These are phyloP conservation scores for Amphibalanus amphitrite DNA, from an alignment of 1,140 invertebrate genomes.

Conservation along the genomic window DNA sequence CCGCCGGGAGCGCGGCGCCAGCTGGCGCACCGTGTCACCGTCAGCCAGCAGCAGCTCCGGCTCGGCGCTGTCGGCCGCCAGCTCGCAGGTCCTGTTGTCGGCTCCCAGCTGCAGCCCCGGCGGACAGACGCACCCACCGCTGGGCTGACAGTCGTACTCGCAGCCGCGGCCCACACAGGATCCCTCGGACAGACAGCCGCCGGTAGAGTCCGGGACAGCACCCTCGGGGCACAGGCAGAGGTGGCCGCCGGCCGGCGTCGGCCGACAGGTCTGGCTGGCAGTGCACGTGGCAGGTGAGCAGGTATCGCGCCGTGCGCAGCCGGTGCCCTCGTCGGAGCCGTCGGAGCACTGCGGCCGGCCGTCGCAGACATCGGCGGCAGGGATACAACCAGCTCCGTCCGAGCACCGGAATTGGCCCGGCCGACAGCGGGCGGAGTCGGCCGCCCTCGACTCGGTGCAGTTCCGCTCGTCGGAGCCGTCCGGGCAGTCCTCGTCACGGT, in stretches of 20 bases:
- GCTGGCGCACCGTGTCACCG: neutral
- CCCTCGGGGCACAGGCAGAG: neutral
- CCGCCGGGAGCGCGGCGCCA: neutral
- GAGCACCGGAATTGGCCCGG: constrained; percentile 18
- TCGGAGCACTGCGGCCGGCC: constrained; percentile 31
- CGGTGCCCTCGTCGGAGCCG: constrained; percentile 21
- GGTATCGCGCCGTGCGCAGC: constrained; percentile 7
- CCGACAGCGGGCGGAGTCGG: neutral
- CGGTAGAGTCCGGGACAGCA: neutral
- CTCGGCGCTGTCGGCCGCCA: neutral
- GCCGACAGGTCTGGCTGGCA: neutral
- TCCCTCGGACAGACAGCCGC: neutral
- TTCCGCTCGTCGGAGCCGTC: constrained; percentile 10
- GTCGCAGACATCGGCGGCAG: constrained; percentile 31
- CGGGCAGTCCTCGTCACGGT: constrained; percentile 9
- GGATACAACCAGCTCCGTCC: constrained; percentile 27
- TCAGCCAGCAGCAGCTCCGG: neutral
- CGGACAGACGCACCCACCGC: neutral
- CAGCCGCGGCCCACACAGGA: neutral
- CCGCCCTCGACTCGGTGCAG: constrained; percentile 9
- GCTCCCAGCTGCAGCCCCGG: neutral
- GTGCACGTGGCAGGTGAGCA: neutral
- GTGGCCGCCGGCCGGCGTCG: neutral
- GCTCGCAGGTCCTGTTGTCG: neutral
- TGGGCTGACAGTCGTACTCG: neutral